Evolutionary conservation across 2,113 vertebrate genomes (phyloP).

Genomic region (Platysternon megacephalum): DNA sequence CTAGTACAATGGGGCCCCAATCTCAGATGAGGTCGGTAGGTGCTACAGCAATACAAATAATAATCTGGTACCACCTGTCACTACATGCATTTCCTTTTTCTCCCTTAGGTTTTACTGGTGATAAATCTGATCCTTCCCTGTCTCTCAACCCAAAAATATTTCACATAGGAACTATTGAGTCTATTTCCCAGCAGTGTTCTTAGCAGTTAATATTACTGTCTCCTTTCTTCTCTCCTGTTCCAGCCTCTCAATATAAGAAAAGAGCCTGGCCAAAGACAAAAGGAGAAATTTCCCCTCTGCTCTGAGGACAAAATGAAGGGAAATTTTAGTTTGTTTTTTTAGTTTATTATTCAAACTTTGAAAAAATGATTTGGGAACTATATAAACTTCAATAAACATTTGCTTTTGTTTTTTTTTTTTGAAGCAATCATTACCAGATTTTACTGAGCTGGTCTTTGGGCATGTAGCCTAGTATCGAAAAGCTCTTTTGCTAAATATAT

Average conservation of each 20-base stretch:
- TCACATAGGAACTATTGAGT: background rate
- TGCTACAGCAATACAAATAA: too few relatives aligned
- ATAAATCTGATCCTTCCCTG: background rate
- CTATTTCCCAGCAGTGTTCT: background rate
- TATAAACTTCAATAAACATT: background rate
- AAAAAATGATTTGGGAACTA: background rate
- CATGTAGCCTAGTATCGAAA: background rate
- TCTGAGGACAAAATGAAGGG: background rate
- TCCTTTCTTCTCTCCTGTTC: background rate
- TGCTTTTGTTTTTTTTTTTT: background rate
- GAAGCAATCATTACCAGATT: background rate
- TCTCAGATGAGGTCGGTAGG: background rate
- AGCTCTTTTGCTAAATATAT: background rate
- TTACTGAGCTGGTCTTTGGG: background rate
- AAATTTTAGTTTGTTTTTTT: background rate
- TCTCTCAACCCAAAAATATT: background rate
- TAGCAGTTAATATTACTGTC: background rate
- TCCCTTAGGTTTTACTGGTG: background rate
- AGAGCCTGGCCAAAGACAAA: background rate
- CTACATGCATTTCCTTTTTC: background rate
- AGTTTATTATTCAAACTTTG: background rate
- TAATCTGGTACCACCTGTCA: background rate
- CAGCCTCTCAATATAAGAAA: background rate
- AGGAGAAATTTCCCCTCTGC: background rate
- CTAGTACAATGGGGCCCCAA: background rate